Evolutionary conservation across 2,888 invertebrate species (phyloP), one percentile per base, ranked within the genome.

Genomic region (Podotricha telesiphe): DNA sequence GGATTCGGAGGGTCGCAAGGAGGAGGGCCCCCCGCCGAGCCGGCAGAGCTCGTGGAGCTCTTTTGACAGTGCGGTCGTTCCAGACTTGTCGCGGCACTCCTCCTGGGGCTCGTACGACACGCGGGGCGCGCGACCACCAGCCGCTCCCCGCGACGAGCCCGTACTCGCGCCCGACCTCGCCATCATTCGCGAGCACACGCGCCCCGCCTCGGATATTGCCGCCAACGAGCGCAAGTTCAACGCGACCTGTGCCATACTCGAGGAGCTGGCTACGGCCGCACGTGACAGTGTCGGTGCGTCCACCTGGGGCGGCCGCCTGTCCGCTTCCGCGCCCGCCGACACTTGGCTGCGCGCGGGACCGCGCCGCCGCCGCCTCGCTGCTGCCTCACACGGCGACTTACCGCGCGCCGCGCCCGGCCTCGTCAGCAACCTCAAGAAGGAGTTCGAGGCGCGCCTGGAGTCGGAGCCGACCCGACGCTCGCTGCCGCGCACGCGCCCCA

Each of bases 371-470:
- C 89, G 89, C 65, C 83, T 83, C 67, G 84, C 87, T 70, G 85
- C 86, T 80, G 85, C 86, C 74, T 89, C 87, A 78, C 87, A 89
- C 77, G 88, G 87, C 8, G 90, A 91, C 83, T 82, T 91, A 80
- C 90, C 87, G 70, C 86, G 87, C 73, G 85, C 80, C 77, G 84
- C 82, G 85, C 88, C 77, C 53, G 97, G 97, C 37, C 96, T 96
- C 84, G 98, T 98, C 76, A 95, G 95, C 93, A 96, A 96, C 93
- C 94, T 97, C 77, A 97, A 97, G 87, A 96, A 96, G 84, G 97
- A 97, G 86, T 97, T 98, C 86, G 98, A 98, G 92, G 97, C 97
- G 64, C 88, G 86, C 69, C 86, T 85, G 47, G 84, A 82, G 69
- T 64, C 80, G 66, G 42, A 17, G 17, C 8, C 81, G 82, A 55